A percentile compares a stretch with the other conserved stretches of the same genome.
phyloP scores from a whole-genome alignment of 2,797 vertebrate genomes.

The Sorex maritimensis region DNA sequence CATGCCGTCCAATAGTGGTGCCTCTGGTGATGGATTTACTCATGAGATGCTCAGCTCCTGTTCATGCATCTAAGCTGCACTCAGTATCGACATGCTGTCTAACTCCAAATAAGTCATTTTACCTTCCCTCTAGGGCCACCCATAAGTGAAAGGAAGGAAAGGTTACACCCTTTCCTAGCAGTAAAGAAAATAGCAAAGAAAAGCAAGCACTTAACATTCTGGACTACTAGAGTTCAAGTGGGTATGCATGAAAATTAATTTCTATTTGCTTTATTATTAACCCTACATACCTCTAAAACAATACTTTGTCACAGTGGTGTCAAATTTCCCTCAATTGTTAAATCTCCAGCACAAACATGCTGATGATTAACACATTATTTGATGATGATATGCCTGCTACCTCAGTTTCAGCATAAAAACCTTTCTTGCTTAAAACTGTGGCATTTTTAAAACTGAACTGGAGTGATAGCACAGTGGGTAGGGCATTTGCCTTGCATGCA shows the following conservation, averaged over 20 bases:
- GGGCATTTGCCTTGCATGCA: too few species aligned
- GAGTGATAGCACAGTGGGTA: too few species aligned
- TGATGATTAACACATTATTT: neutral
- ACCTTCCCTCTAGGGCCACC: neutral
- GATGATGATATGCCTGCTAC: neutral
- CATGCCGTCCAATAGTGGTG: neutral
- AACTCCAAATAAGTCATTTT: neutral
- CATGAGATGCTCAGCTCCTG: neutral
- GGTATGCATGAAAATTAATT: neutral
- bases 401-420: neutral
- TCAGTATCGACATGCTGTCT: neutral
- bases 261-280: slow-evolving; percentile 42
- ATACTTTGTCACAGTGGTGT: neutral
- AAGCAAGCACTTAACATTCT: neutral
- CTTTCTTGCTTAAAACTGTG: neutral
- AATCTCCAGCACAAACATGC: neutral
- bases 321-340: slow-evolving; percentile 13
- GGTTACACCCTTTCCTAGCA: neutral
- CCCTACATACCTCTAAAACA: neutral
- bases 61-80: neutral
- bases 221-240: neutral
- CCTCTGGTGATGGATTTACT: neutral
- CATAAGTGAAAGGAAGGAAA: neutral
- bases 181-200: neutral
- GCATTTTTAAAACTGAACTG: too few species aligned